Evolutionary conservation across 2,113 vertebrate species (phyloP).

Genomic region (Mionectes macconnelli): DNA sequence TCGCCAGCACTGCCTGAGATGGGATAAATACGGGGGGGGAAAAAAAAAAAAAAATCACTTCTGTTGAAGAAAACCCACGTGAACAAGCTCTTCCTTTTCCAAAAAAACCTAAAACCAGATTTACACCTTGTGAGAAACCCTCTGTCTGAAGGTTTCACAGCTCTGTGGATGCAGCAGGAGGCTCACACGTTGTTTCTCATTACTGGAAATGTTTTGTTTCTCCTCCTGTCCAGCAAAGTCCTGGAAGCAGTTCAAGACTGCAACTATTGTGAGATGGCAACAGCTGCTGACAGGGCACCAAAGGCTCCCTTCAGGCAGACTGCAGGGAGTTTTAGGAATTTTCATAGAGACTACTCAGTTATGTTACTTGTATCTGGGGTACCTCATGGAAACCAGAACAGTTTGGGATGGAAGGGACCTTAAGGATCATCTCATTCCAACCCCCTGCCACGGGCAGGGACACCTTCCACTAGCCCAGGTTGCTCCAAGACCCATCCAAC

Average conservation of each 20-base stretch:
- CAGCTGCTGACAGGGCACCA: neutral
- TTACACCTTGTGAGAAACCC: neutral
- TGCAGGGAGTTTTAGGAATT: neutral
- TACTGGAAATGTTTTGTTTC: neutral
- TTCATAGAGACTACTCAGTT: neutral
- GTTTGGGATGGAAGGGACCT: neutral
- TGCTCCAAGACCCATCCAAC: no score
- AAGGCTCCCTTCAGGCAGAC: neutral
- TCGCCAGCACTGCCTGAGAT: neutral
- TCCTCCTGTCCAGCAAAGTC: neutral
- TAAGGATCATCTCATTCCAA: neutral
- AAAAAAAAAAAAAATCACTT: no score
- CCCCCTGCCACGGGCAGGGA: neutral
- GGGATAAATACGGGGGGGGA: neutral
- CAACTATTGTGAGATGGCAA: neutral
- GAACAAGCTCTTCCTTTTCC: neutral
- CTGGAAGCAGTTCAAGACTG: neutral
- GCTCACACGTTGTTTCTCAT: neutral
- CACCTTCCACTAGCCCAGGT: fast-evolving
- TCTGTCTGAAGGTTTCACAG: neutral
- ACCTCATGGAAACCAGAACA: no score
- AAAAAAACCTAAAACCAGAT: neutral
- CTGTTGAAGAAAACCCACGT: neutral
- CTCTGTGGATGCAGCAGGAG: neutral
- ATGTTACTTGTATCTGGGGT: fast-evolving